A percentile compares a stretch with the other conserved stretches of the same genome.
Conservation (phyloP, 2,113 vertebrate genomes). For the Pithys albifrons region DNA sequence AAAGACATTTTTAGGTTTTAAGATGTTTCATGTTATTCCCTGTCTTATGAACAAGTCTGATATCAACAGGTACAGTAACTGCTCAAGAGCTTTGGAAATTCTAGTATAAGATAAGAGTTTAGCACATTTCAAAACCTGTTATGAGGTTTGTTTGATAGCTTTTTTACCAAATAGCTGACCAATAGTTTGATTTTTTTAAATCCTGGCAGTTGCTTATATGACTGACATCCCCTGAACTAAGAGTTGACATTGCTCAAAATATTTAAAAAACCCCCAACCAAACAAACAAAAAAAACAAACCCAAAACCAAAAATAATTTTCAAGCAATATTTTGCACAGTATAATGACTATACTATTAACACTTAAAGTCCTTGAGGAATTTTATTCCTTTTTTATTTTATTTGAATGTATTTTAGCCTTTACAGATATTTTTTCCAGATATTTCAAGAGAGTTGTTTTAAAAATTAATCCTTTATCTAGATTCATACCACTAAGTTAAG, state of each 20-base stretch:
- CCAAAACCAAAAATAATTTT: background rate
- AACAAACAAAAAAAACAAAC: background rate
- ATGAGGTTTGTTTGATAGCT: background rate
- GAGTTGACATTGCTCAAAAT: background rate
- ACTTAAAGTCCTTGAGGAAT: background rate
- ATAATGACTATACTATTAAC: background rate
- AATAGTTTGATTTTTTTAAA: background rate
- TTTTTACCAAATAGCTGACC: background rate
- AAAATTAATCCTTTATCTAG: background rate
- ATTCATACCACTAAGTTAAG: background rate
- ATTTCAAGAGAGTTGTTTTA: background rate
- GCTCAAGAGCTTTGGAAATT: background rate
- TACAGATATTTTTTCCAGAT: background rate
- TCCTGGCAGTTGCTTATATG: background rate
- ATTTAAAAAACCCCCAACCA: background rate
- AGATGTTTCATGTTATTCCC: background rate
- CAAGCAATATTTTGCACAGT: background rate
- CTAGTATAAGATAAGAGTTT: background rate
- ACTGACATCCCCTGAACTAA: background rate
- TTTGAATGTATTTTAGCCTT: background rate
- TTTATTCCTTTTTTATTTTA: background rate
- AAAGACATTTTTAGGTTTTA: background rate
- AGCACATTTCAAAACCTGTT: background rate
- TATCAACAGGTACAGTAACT: background rate
- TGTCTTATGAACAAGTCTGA: background rate